Percentiles rank a stretch among this genome's conserved stretches.
Conservation (phyloP, 1,140 invertebrate genomes). For the Aculops lycopersici region DNA sequence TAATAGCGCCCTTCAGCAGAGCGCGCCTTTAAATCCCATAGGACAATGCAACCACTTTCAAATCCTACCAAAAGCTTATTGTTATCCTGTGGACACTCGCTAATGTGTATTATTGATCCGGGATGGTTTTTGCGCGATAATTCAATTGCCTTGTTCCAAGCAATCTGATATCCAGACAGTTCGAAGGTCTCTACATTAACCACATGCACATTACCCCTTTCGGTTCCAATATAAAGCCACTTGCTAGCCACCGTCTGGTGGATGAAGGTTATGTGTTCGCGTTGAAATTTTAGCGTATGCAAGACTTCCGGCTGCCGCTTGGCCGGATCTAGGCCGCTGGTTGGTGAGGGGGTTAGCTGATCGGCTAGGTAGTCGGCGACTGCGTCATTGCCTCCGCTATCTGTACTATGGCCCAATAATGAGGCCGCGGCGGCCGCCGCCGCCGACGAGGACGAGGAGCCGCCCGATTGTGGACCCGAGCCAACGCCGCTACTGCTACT, state of each 20-base stretch:
- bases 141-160: conserved; percentile 99
- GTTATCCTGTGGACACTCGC: conserved; percentile 72
- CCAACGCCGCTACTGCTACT: neutral
- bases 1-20: neutral
- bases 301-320: conserved; percentile 44
- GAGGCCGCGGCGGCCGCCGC: neutral
- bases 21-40: conserved; percentile 48
- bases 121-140: conserved; percentile 80
- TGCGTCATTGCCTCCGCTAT: neutral
- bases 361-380: neutral
- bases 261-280: conserved; percentile 25
- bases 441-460: neutral
- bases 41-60: conserved; percentile 62
- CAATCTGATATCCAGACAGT: conserved; percentile 89
- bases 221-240: conserved; percentile 92
- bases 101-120: conserved; percentile 64
- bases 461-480: neutral
- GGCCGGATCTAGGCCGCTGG: conserved; percentile 1
- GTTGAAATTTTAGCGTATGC: conserved; percentile 77
- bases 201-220: conserved; percentile 84
- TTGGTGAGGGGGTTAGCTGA: neutral
- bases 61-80: conserved; percentile 82
- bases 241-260: conserved; percentile 32
- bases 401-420: neutral
- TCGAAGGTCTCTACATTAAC: conserved; percentile 81